Conservation (phyloP, 2,797 vertebrate species). For the Masticophis lateralis region DNA sequence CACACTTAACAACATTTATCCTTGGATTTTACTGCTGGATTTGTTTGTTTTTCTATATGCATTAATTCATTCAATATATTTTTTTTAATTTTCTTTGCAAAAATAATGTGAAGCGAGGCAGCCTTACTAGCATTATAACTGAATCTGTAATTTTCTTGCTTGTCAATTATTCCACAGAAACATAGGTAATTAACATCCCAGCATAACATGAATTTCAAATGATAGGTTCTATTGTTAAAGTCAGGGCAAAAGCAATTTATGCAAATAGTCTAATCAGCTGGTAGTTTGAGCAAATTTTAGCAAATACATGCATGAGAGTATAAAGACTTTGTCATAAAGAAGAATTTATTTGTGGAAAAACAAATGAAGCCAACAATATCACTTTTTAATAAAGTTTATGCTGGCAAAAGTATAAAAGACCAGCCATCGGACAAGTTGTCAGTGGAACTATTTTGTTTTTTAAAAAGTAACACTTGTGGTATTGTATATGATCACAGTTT, state of each 20-base stretch:
- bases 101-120: conserved; percentile 3
- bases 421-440: not conserved
- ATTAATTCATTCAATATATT: conserved; percentile 24
- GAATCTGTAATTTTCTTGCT: not conserved
- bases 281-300: not conserved
- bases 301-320: not conserved
- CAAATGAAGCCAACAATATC: not conserved
- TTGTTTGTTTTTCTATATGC: not conserved
- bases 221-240: not conserved
- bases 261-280: not conserved
- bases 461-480: not conserved
- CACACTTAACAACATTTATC: not conserved
- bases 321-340: not conserved
- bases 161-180: not conserved
- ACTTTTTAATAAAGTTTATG: not conserved
- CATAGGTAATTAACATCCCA: not conserved
- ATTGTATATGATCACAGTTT: not conserved
- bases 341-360: not conserved
- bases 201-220: conserved; percentile 7
- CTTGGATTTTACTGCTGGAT: not conserved
- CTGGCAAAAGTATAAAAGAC: not conserved
- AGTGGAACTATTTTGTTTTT: not conserved
- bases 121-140: not conserved
- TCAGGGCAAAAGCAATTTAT: conserved; percentile 22
- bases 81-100: conserved; percentile 2